Evolutionary conservation across 2,113 vertebrate genomes (phyloP), one percentile per base, ranked within the genome.

Genomic region (Chaetorhynchus papuensis): DNA sequence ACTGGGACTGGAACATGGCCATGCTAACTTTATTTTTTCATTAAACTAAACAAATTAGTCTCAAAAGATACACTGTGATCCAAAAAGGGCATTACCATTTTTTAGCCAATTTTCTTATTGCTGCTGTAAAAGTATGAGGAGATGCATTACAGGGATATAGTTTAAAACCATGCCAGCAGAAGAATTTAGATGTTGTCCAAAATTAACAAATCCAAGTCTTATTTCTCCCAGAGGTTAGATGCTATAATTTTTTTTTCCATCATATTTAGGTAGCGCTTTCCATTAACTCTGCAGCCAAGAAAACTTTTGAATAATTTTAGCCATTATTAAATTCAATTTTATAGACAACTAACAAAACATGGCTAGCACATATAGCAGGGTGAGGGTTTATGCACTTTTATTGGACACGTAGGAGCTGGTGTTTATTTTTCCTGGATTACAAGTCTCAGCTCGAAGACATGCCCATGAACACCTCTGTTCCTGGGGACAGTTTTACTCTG

Each of bases 131-230:
- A 86, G 52, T 89, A 83, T 63, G 90, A 96, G 71, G 71, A 90
- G 54, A 44, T 47, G 50, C 35, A 24, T 70, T 95, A 52, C 7
- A 81, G 47, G 35, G 30, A 41, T 79, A 17, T 28, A 77, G 78
- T 63, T 91, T 74, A 71, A 93, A 94, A 88, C 76, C 35, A 47
- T 44, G 68, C 76, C 64, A 91, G 71, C 47, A 90, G n/a, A 96
- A 83, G 9, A 92, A 81, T 57, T 61, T 68, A 94, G 60, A 47
- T 26, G 23, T 93, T 92, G 61, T 78, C 85, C 93, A 95, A 79
- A 94, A 92, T 90, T 91, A 93, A 94, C 85, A 95, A 96, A 96
- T 50, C 44, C 41, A 92, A 93, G 68, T 72, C 44, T 80, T 94
- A 89, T 94, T 94, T 91, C 52, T 96, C 85, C 92, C 88, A 64